Evolutionary conservation across 1,140 invertebrate species (phyloP), one percentile per base, ranked within the genome.

Genomic region (Drosophila takahashii): DNA sequence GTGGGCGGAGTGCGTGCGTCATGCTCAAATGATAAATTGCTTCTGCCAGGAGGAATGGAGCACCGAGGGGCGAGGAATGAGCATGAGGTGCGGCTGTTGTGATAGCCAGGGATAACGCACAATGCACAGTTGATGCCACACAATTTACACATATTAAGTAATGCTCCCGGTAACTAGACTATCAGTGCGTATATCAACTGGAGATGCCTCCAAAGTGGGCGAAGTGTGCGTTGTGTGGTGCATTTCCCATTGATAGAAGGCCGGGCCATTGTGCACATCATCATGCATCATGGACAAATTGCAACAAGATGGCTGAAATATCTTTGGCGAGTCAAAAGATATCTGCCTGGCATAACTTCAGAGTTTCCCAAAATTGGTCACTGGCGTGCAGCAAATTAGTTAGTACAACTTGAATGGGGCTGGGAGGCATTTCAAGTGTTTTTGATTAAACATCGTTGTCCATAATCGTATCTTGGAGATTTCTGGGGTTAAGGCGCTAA

Each of bases 141-240:
- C 84, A 87, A 84, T 87, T 87, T 89, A 79, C 83, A 84, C 83
- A 87, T 87, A 87, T 87, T 87, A 87, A 87, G 84, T 89, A 89
- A 87, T 87, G 77, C 79, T 77, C 61, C 79, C 72, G 84, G 79
- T 79, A 81, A 87, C 81, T 80, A 69, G 52, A 64, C 54, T 81
- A 81, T 81, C 61, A 81, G 60, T 73, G 66, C 53, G 62, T 64
- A 59, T 53, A 62, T 65, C 79, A 67, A 51, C 41, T 59, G 11
- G 27, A 57, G 66, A 57, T 67, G 34, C 66, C 50, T n/a, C 34
- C 50, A 7, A 34, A 47, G 45, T 53, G 41, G 62, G 26, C 34
- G 56, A 10, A 48, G 34, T 37, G 27, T 16, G 44, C 22, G 42
- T 15, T 15, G 15, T n/a, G n/a, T 42, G 15, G 15, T 18, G 41